Conservation (phyloP, 2,113 vertebrate genomes). For the Tursiops truncatus region DNA sequence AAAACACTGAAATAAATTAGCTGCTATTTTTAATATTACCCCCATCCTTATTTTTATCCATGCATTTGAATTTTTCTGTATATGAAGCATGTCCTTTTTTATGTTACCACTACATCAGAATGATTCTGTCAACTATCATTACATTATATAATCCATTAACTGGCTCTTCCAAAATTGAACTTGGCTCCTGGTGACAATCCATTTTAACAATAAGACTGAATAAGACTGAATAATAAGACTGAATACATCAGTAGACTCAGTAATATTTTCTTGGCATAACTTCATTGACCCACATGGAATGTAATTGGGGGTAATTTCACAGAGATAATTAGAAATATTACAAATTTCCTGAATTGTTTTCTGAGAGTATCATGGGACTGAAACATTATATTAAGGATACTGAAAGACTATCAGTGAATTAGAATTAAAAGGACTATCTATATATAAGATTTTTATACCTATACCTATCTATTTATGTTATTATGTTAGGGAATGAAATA, state of each 20-base stretch:
- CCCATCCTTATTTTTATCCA: background rate
- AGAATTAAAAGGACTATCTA: background rate
- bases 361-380: background rate
- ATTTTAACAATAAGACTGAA: background rate
- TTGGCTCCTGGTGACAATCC: background rate
- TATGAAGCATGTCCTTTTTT: background rate
- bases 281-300: background rate
- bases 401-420: background rate
- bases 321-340: background rate
- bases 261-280: background rate
- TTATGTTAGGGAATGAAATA: background rate
- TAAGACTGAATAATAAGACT: background rate
- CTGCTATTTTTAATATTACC: background rate
- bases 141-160: background rate
- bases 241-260: background rate
- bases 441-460: background rate
- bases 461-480: background rate
- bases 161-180: background rate
- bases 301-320: background rate
- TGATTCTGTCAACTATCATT: background rate
- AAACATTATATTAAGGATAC: background rate
- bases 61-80: background rate
- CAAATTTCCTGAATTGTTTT: background rate
- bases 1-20: background rate
- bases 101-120: background rate